phyloP scores from a whole-genome alignment of 2,797 vertebrate species.

The Tolypeutes matacus region DNA sequence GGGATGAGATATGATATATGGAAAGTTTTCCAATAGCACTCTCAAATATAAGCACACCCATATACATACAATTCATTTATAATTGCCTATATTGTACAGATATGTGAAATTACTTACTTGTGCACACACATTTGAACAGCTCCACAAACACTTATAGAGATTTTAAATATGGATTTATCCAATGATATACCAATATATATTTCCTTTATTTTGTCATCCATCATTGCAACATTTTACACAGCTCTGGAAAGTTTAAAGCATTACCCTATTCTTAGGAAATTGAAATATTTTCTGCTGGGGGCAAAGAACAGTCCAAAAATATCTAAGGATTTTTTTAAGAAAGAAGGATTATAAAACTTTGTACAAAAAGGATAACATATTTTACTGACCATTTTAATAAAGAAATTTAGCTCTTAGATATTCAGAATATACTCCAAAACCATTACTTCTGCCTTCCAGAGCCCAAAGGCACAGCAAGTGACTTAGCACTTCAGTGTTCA shows the following conservation, averaged over 20 bases:
- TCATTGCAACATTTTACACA: background rate
- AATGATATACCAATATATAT: background rate
- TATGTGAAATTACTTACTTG: background rate
- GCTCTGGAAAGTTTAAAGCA: background rate
- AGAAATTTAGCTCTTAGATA: background rate
- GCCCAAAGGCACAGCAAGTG: background rate
- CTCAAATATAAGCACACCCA: background rate
- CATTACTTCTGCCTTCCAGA: background rate
- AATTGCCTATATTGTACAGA: background rate
- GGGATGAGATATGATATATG: background rate
- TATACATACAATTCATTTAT: background rate
- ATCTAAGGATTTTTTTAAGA: background rate
- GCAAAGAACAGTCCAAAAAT: background rate
- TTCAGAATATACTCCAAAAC: background rate
- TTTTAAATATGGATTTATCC: background rate
- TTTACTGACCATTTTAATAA: background rate
- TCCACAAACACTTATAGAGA: background rate
- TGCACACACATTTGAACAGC: background rate
- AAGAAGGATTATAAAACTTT: background rate
- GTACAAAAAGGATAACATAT: background rate
- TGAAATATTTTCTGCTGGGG: background rate
- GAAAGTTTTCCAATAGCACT: background rate
- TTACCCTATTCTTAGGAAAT: no score
- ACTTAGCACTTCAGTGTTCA: background rate
- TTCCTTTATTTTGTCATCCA: background rate